Evolutionary conservation across 2,888 invertebrate genomes (phyloP).

Genomic region (Temnothorax ravouxi): DNA sequence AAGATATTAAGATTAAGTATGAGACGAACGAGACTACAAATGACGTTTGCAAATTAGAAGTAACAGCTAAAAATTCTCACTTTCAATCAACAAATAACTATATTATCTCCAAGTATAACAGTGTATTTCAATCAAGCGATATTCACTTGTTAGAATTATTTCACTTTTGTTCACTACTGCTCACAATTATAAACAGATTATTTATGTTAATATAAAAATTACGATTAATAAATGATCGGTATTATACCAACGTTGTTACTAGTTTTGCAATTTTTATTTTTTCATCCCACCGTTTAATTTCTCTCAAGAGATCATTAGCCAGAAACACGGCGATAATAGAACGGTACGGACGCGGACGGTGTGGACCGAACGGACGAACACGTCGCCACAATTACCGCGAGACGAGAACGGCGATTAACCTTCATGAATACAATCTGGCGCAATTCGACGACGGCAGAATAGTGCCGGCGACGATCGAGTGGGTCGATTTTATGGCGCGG

Average conservation of each 20-base stretch:
- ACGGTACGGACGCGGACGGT: not conserved
- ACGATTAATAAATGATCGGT: not conserved
- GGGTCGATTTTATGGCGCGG: conserved; percentile 72
- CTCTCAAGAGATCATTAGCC: conserved; percentile 10
- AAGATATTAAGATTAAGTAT: conserved; percentile 12
- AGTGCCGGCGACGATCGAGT: conserved; percentile 62
- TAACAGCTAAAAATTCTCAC: not conserved
- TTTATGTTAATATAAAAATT: not conserved
- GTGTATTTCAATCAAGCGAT: not conserved
- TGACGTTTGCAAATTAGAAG: not conserved
- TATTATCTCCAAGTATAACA: too few species aligned
- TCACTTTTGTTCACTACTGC: not conserved
- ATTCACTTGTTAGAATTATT: not conserved
- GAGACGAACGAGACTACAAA: not conserved
- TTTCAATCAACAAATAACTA: not conserved
- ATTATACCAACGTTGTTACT: not conserved
- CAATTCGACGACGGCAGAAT: conserved; percentile 58
- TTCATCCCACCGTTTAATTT: not conserved
- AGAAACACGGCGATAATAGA: not conserved
- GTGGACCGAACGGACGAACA: conserved; percentile 14
- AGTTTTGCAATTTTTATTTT: not conserved
- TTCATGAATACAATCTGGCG: conserved; percentile 61
- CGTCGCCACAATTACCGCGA: conserved; percentile 48
- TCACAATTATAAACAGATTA: not conserved
- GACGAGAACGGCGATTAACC: conserved; percentile 57